Evolutionary conservation across 2,888 invertebrate species (phyloP).

Genomic region (Aphodius granarius): DNA sequence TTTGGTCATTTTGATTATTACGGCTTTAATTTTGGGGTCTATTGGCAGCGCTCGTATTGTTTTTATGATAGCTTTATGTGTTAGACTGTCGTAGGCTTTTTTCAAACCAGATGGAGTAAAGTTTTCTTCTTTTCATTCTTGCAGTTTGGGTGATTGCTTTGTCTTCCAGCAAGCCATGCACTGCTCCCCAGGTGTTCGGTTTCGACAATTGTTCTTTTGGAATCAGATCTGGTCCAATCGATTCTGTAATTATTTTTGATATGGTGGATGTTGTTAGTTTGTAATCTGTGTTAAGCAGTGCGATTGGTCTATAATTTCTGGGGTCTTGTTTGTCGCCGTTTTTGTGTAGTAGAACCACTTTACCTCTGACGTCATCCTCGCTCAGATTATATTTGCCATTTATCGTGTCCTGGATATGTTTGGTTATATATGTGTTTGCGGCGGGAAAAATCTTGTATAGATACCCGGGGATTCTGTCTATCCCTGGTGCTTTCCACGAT

Average conservation of each 20-base stretch:
- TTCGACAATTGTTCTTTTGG: constrained; percentile 16
- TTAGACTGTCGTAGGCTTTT: constrained; percentile 18
- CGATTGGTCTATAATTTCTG: constrained; percentile 16
- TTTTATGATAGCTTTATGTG: constrained; percentile 1
- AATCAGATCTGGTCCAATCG: neutral
- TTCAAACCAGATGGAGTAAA: too few species aligned
- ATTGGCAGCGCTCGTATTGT: constrained; percentile 15
- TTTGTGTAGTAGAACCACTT: constrained; percentile 14
- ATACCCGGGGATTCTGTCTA: too few species aligned
- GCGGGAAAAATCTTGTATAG: constrained; percentile 4
- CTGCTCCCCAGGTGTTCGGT: constrained; percentile 7
- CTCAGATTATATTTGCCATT: neutral
- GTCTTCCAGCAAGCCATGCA: constrained; percentile 9
- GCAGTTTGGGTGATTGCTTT: constrained; percentile 9
- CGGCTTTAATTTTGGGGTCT: neutral
- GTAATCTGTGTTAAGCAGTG: constrained; percentile 20
- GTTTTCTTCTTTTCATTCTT: neutral
- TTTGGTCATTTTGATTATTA: neutral
- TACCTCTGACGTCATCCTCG: constrained; percentile 1
- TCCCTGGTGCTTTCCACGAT: too few species aligned
- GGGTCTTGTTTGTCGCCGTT: constrained; percentile 1
- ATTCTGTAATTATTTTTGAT: neutral
- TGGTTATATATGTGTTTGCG: constrained; percentile 16
- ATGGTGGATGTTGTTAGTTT: constrained; percentile 16
- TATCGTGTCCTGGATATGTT: neutral